phyloP scores from a whole-genome alignment of 1,140 invertebrate genomes.

The Wiebesia pumilae region DNA sequence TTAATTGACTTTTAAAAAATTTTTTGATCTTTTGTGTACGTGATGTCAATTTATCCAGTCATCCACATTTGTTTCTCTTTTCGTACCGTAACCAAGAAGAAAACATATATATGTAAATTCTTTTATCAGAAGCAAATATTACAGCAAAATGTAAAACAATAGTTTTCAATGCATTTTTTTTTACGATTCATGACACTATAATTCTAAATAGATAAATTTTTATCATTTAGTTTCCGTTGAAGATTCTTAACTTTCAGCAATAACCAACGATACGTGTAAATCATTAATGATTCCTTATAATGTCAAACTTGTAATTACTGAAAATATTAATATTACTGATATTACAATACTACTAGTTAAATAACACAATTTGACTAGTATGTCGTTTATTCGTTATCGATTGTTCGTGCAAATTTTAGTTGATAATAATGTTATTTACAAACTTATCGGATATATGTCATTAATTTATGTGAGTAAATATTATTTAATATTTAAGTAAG shows the following conservation, averaged over 20 bases:
- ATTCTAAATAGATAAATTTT: not conserved
- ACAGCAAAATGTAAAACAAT: not conserved
- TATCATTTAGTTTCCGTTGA: not conserved
- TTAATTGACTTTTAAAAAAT: not conserved
- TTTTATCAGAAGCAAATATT: not conserved
- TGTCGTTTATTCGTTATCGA: too few relatives aligned
- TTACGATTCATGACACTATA: not conserved
- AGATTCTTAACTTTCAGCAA: not conserved
- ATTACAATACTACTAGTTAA: too few relatives aligned
- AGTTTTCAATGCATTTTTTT: not conserved
- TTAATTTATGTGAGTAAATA: too few relatives aligned
- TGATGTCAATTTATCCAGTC: not conserved
- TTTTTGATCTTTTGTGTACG: not conserved
- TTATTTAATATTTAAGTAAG: too few relatives aligned
- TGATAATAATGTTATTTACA: too few relatives aligned
- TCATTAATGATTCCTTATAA: not conserved
- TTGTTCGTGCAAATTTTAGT: too few relatives aligned
- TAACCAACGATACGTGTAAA: not conserved
- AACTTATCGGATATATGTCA: too few relatives aligned
- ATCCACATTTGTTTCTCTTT: not conserved
- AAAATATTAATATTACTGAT: too few relatives aligned
- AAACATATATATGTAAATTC: not conserved
- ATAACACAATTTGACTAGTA: too few relatives aligned
- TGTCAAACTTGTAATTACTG: too few relatives aligned
- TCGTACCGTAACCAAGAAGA: not conserved